Evolutionary conservation across 2,797 vertebrate genomes (phyloP), one percentile per base, ranked within the genome.

Genomic region (Ceryle rudis): DNA sequence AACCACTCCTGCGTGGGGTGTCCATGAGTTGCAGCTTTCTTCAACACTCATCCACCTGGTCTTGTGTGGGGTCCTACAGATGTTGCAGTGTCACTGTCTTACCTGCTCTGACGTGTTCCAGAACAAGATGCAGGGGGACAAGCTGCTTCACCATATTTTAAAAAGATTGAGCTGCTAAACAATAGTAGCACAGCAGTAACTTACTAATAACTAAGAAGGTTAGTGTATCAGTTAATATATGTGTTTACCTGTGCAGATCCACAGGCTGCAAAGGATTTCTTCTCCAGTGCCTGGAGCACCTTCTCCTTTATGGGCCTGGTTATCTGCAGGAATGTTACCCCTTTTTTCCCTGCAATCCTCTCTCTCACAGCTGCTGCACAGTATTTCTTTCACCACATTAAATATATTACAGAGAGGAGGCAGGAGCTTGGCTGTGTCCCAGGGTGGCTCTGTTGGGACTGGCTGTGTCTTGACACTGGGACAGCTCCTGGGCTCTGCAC

Each of bases 1-100:
- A 33, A 35, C 9, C 31, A 22, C 6, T 77, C 16, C 23, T 18
- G 11, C 0, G 0, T 8, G 20, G 29, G 29, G 2, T 62, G 4
- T 46, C 11, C 1, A 1, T 14, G 5, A 14, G 11, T n/a, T 78
- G 57, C 55, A 42, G 39, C 28, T 55, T 79, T 25, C 23, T 55
- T 37, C 42, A 10, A 20, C 29, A n/a, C 7, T 33, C 15, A 20
- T 33, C 25, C 29, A 31, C 31, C 20, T 42, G 22, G 5, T 19
- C 60, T 42, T 26, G 3, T 8, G 15, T 14, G 19, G 12, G 14
- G 23, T 22, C 6, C 14, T 61, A 31, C 28, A 15, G 1, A 6
- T 13, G 57, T 42, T 66, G 6, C 31, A 1, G 11, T 2, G 2
- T 11, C 26, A 42, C 26, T 28, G 11, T 9, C 0, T 15, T 13